Conservation (phyloP, 2,888 invertebrate species). For the Pachliopta kotzebuea region DNA sequence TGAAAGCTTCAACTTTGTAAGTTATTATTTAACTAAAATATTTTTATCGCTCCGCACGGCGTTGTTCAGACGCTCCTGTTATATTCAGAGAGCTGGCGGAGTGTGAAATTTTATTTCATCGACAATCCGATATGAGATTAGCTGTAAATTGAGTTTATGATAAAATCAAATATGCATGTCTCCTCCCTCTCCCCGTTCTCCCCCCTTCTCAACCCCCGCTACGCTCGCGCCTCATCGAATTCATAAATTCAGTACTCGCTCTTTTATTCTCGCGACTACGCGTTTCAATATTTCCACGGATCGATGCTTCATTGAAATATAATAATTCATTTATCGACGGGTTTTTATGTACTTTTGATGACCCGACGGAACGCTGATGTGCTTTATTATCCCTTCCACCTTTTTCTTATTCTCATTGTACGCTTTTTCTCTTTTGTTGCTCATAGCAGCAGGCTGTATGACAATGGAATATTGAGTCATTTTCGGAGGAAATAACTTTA, state of each 20-base stretch:
- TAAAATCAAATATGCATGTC: constrained; percentile 74
- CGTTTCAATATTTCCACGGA: constrained; percentile 55
- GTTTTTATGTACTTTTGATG: constrained; percentile 9
- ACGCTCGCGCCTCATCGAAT: constrained; percentile 61
- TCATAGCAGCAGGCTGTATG: background rate
- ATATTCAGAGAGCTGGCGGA: constrained; percentile 66
- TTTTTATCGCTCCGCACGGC: constrained; percentile 14
- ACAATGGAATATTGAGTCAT: background rate
- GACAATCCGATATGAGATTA: constrained; percentile 78
- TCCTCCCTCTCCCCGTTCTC: constrained; percentile 35
- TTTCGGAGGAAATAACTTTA: background rate
- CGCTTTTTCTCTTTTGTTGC: background rate
- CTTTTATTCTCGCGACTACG: constrained; percentile 56
- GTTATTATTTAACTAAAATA: background rate
- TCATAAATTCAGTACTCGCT: constrained; percentile 57
- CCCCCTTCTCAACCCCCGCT: constrained; percentile 35
- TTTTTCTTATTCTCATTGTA: background rate
- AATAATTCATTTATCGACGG: constrained; percentile 13
- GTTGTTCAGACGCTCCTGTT: constrained; percentile 53
- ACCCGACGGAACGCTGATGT: background rate
- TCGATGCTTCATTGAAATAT: constrained; percentile 37
- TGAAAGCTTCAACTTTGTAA: background rate
- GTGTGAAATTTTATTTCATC: constrained; percentile 79
- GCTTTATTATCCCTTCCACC: background rate
- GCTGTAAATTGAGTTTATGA: constrained; percentile 79